These are phyloP conservation scores for Ceratotherium simum DNA, from an alignment of 2,113 vertebrate genomes.

Conservation along the genomic window DNA sequence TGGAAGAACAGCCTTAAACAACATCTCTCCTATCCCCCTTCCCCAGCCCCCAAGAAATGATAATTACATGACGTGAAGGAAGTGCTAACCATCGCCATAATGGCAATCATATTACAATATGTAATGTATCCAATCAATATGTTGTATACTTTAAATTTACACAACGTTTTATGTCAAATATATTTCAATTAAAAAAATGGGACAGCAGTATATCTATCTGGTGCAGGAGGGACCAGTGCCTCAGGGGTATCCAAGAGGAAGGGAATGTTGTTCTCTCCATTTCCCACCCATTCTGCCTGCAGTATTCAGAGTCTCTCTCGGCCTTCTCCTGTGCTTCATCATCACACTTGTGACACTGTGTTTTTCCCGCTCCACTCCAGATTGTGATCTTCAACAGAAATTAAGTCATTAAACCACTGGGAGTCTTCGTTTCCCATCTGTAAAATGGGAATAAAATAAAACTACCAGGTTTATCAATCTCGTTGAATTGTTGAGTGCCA, in stretches of 20 bases:
- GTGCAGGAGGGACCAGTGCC: fast-evolving
- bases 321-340: fast-evolving
- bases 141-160: not conserved
- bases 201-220: not conserved
- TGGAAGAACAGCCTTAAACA: not conserved
- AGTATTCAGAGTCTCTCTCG: not conserved
- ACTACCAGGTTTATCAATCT: not conserved
- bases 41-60: not conserved
- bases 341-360: not conserved
- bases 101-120: not conserved
- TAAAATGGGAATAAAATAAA: not conserved
- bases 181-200: not conserved
- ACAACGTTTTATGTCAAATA: not conserved
- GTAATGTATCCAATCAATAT: not conserved
- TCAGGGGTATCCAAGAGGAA: fast-evolving
- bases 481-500: not conserved
- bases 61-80: too few species aligned
- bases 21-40: not conserved
- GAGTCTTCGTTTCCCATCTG: not conserved
- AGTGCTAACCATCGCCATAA: not conserved
- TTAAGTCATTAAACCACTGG: not conserved
- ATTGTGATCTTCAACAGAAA: not conserved
- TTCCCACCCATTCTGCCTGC: fast-evolving
- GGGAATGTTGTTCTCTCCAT: fast-evolving
- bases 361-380: not conserved